These are phyloP conservation scores for Stercorarius parasiticus DNA, from an alignment of 2,113 vertebrate genomes.

Conservation along the genomic window DNA sequence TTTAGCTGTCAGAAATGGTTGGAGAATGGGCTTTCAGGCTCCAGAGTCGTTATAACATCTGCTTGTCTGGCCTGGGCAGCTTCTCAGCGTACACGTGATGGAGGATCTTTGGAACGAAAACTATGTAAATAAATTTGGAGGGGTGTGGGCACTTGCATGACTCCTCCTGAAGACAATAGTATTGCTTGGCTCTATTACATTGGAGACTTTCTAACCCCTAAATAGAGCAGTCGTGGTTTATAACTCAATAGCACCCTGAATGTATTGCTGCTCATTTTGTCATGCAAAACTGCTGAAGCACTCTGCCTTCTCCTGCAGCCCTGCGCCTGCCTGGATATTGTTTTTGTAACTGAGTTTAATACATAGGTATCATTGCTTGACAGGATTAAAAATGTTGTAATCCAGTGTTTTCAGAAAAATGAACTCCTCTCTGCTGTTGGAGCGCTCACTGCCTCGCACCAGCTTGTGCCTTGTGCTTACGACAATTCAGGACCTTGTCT, in stretches of 20 bases:
- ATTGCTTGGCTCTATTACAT: background rate
- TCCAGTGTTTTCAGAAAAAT: background rate
- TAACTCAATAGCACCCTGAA: background rate
- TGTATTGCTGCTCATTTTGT: background rate
- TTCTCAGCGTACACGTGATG: background rate
- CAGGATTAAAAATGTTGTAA: background rate
- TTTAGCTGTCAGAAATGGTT: background rate
- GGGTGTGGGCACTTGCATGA: background rate
- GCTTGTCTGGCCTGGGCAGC: constrained; percentile 17
- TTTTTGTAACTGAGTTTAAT: background rate
- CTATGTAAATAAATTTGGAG: background rate
- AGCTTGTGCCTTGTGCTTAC: background rate
- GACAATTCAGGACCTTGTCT: background rate
- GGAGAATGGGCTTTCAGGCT: constrained; percentile 21
- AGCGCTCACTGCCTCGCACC: accelerated
- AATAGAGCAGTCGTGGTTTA: background rate
- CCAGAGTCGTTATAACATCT: constrained; percentile 42
- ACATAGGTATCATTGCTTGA: background rate
- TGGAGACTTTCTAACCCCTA: background rate
- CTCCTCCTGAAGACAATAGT: background rate
- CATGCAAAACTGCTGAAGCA: background rate
- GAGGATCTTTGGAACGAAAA: constrained; percentile 26
- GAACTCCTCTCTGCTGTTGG: background rate
- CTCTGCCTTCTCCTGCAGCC: background rate
- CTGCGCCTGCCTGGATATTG: background rate